Conservation (phyloP, 2,888 invertebrate genomes). For the Synanthedon myopaeformis region DNA sequence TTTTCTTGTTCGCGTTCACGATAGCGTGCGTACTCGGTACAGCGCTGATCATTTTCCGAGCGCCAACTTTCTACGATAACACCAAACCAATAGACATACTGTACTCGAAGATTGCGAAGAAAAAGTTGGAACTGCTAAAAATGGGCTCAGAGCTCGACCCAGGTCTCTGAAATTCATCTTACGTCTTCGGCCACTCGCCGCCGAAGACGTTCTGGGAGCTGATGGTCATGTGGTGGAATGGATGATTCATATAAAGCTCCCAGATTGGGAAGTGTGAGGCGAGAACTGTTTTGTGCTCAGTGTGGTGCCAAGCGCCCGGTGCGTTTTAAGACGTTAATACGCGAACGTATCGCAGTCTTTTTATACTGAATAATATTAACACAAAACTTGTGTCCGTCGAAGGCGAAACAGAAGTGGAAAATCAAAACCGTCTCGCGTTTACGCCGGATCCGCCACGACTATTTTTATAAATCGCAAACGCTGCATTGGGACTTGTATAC, state of each 20-base stretch:
- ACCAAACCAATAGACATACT: slow-evolving; percentile 90
- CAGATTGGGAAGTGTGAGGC: slow-evolving; percentile 51
- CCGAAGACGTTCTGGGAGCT: slow-evolving; percentile 74
- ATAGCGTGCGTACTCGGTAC: slow-evolving; percentile 93
- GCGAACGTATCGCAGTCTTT: slow-evolving; percentile 59
- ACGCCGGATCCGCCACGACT: slow-evolving; percentile 48
- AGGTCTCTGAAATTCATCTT: slow-evolving; percentile 77
- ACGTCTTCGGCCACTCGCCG: slow-evolving; percentile 78
- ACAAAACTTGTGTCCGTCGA: slow-evolving; percentile 57
- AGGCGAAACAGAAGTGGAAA: slow-evolving; percentile 35
- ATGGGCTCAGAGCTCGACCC: slow-evolving; percentile 83
- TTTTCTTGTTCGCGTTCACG: slow-evolving; percentile 96
- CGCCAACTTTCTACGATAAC: slow-evolving; percentile 92
- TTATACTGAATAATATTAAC: slow-evolving; percentile 26
- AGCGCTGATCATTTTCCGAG: slow-evolving; percentile 87
- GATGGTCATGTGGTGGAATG: slow-evolving; percentile 70
- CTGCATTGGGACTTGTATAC: slow-evolving; percentile 20
- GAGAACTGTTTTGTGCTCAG: slow-evolving; percentile 61
- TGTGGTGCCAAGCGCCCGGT: slow-evolving; percentile 60
- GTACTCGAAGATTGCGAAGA: slow-evolving; percentile 92
- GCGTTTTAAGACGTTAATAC: slow-evolving; percentile 52
- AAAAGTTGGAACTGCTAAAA: slow-evolving; percentile 87
- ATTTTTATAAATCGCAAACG: slow-evolving; percentile 62
- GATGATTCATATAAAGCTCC: slow-evolving; percentile 62
- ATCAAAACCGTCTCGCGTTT: slow-evolving; percentile 41